Percentiles rank a stretch among this genome's conserved stretches.
phyloP scores from a whole-genome alignment of 2,113 vertebrate species.

The Lethenteron reissneri region DNA sequence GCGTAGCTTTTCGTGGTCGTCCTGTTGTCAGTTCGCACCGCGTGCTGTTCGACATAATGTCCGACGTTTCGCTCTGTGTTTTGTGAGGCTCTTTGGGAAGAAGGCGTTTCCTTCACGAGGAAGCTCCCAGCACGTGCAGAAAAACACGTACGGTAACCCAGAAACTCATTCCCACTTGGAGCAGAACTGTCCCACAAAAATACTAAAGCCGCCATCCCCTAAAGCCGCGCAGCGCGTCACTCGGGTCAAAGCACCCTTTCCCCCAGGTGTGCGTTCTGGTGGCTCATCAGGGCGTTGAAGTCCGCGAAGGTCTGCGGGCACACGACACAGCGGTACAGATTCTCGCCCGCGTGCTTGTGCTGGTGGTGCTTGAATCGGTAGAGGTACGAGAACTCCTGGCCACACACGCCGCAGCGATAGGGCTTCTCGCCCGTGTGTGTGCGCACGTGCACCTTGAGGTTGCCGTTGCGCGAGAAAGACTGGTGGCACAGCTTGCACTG shows the following conservation, averaged over 20 bases:
- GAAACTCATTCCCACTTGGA: too few species aligned
- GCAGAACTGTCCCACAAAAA: too few species aligned
- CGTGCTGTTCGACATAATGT: too few species aligned
- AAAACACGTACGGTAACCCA: too few species aligned
- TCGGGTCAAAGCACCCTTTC: not conserved
- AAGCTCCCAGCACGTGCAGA: too few species aligned
- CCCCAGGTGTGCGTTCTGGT: not conserved
- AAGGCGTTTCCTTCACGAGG: too few species aligned
- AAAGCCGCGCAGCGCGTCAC: not conserved
- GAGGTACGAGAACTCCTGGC: not conserved
- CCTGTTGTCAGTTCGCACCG: too few species aligned
- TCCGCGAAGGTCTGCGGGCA: too few species aligned
- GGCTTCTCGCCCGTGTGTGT: slow-evolving; percentile 4
- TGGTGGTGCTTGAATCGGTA: not conserved
- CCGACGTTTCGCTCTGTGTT: too few species aligned
- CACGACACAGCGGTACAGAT: not conserved
- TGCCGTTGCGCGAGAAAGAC: not conserved
- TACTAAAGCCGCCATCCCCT: too few species aligned
- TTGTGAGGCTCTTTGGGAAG: too few species aligned
- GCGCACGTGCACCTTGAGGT: slow-evolving; percentile 1
- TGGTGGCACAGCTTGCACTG: not conserved
- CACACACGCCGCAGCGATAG: not conserved
- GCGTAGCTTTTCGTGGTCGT: too few species aligned
- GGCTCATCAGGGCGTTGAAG: not conserved
- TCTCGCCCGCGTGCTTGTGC: not conserved